Conservation (phyloP, 2,888 invertebrate genomes). For the Philaethria dido region DNA sequence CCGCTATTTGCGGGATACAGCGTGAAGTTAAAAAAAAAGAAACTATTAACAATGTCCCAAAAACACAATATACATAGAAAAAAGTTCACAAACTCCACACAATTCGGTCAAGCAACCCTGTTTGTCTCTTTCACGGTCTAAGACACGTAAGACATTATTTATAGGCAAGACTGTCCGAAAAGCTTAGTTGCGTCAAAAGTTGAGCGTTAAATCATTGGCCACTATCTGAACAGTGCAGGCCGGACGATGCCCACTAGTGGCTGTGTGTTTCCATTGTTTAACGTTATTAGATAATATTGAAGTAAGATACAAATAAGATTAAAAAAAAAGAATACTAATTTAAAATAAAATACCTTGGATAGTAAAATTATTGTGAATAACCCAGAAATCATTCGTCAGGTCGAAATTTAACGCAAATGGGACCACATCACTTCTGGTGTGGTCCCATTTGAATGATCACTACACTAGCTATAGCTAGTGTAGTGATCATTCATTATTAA, state of each 20-base stretch:
- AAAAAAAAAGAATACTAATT: no score
- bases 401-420: no score
- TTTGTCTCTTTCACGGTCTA: constrained; percentile 35
- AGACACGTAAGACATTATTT: constrained; percentile 81
- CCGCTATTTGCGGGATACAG: no score
- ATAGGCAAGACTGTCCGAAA: constrained; percentile 81
- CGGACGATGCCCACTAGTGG: constrained; percentile 79
- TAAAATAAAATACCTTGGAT: no score
- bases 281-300: constrained; percentile 35
- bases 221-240: constrained; percentile 88
- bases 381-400: no score
- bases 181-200: constrained; percentile 86
- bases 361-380: no score
- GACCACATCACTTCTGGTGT: no score
- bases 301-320: no score
- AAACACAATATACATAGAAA: not conserved
- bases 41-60: not conserved
- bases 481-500: no score
- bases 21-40: no score
- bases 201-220: constrained; percentile 87
- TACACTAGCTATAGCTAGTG: no score
- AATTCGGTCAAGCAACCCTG: constrained; percentile 41
- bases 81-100: not conserved
- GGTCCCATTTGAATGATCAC: no score
- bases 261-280: constrained; percentile 53